Percentiles rank a stretch among this genome's conserved stretches.
Conservation (phyloP, 2,113 vertebrate genomes). For the Syngnathus typhle region DNA sequence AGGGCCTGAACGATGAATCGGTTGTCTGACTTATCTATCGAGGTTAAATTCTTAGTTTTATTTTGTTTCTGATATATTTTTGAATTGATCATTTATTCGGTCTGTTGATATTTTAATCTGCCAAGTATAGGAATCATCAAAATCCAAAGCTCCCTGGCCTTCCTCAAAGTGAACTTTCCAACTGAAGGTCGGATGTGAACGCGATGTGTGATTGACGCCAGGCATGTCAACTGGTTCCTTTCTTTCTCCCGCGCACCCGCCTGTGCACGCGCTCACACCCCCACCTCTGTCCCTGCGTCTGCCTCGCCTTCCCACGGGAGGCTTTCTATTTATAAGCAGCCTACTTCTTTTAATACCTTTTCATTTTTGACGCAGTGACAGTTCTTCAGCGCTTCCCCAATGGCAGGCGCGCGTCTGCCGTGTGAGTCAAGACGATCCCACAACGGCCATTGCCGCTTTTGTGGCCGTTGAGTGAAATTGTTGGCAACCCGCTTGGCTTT, state of each 20-base stretch:
- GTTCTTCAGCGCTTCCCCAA: conserved; percentile 30
- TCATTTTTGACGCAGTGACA: conserved; percentile 53
- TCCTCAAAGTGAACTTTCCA: background rate
- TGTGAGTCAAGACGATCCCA: conserved; percentile 6
- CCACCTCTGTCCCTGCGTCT: conserved; percentile 38
- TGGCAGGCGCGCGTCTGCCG: background rate
- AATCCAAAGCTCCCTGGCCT: background rate
- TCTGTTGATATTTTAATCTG: too few species aligned
- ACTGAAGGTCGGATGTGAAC: background rate
- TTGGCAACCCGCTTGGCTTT: conserved; percentile 15
- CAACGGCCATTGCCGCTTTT: conserved; percentile 14
- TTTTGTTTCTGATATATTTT: too few species aligned
- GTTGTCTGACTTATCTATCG: too few species aligned
- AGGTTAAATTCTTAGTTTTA: too few species aligned
- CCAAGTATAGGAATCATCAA: too few species aligned
- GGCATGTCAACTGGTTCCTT: background rate
- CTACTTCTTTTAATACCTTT: conserved; percentile 72
- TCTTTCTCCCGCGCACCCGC: background rate
- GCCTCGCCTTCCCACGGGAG: conserved; percentile 55
- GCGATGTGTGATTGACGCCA: background rate
- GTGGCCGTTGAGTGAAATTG: conserved; percentile 15
- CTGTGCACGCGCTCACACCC: background rate
- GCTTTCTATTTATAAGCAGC: conserved; percentile 73
- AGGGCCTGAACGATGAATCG: too few species aligned
- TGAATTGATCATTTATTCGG: too few species aligned